phyloP scores from a whole-genome alignment of 2,797 vertebrate genomes.

The Oryzias dopingdopingensis region DNA sequence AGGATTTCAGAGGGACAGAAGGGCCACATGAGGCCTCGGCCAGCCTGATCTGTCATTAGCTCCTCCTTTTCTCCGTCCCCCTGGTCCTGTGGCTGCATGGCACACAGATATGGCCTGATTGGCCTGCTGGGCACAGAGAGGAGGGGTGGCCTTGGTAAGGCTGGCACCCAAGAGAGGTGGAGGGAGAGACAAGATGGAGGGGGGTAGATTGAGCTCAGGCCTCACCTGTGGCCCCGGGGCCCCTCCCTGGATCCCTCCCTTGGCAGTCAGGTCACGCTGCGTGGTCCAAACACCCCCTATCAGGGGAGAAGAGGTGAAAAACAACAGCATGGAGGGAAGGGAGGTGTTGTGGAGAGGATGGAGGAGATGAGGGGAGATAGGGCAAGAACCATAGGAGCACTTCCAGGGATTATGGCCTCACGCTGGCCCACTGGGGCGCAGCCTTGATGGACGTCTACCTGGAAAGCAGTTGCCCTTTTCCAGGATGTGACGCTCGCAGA shows the following conservation, averaged over 20 bases:
- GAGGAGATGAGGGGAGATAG: constrained; percentile 56
- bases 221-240: constrained; percentile 91
- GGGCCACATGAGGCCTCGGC: constrained; percentile 73
- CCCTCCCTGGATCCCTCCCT: constrained; percentile 83
- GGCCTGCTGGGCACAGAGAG: constrained; percentile 84
- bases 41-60: constrained; percentile 42
- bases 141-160: constrained; percentile 57
- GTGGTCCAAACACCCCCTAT: constrained; percentile 79
- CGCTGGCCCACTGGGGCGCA: constrained; percentile 73
- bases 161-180: constrained; percentile 68
- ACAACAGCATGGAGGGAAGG: constrained; percentile 71
- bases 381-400: constrained; percentile 69
- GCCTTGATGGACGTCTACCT: constrained; percentile 79
- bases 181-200: constrained; percentile 57
- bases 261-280: constrained; percentile 81
- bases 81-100: constrained; percentile 80
- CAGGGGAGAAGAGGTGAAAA: constrained; percentile 70
- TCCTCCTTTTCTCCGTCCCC: constrained; percentile 39
- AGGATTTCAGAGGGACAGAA: constrained; percentile 86
- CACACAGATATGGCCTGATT: constrained; percentile 86
- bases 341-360: constrained; percentile 47
- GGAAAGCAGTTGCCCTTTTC: constrained; percentile 73
- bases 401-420: constrained; percentile 82
- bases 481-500: constrained; percentile 60
- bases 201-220: constrained; percentile 77